These are phyloP conservation scores for Entomobrya multifasciata DNA, from an alignment of 2,888 invertebrate species.

Conservation along the genomic window DNA sequence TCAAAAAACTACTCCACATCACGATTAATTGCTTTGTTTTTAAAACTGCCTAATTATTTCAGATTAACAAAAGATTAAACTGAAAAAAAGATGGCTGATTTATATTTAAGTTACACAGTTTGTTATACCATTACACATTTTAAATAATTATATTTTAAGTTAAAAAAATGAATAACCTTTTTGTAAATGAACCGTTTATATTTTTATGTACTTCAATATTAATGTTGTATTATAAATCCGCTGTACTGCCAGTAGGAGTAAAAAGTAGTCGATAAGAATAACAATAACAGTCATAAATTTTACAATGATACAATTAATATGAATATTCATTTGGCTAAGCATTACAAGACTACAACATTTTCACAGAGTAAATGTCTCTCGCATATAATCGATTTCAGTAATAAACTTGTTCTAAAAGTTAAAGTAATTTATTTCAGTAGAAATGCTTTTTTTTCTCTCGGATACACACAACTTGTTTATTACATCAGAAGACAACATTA, in stretches of 20 bases:
- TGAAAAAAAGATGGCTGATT: slow-evolving; percentile 47
- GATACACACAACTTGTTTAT: slow-evolving; percentile 38
- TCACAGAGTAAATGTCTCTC: slow-evolving; percentile 69
- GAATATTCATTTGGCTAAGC: slow-evolving; percentile 63
- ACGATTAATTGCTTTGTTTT: slow-evolving; percentile 49
- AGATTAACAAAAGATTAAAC: background rate
- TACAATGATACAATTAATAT: slow-evolving; percentile 38
- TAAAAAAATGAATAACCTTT: slow-evolving; percentile 60
- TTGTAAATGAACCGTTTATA: slow-evolving; percentile 69
- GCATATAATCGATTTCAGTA: slow-evolving; percentile 53
- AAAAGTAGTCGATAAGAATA: too few species aligned
- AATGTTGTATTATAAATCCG: slow-evolving; percentile 55
- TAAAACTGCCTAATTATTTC: background rate
- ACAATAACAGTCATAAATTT: slow-evolving; percentile 16
- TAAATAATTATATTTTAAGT: slow-evolving; percentile 21
- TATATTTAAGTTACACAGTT: slow-evolving; percentile 22
- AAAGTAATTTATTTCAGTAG: slow-evolving; percentile 21
- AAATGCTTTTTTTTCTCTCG: slow-evolving; percentile 40
- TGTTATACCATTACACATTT: background rate
- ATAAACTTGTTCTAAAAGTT: slow-evolving; percentile 28
- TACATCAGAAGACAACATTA: slow-evolving; percentile 52
- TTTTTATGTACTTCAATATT: slow-evolving; percentile 51
- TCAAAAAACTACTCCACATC: slow-evolving; percentile 28
- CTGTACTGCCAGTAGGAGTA: slow-evolving; percentile 55
- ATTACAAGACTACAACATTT: slow-evolving; percentile 61